Conservation (phyloP, 2,113 vertebrate species). For the Macrotis lagotis region DNA sequence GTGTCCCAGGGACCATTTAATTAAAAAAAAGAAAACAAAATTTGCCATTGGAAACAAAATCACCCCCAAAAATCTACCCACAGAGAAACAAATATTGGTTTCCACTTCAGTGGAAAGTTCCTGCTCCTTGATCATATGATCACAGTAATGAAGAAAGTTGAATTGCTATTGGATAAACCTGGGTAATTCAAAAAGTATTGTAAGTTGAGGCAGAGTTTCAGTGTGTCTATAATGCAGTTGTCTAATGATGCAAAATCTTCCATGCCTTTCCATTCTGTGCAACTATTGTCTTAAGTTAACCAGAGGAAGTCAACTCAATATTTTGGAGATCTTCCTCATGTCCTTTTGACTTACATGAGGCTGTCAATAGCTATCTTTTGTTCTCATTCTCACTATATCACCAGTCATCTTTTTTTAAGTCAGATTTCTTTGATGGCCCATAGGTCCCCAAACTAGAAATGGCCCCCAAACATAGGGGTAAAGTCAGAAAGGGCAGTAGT, state of each 20-base stretch:
- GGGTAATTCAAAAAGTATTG: background rate
- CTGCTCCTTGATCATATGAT: background rate
- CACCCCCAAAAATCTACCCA: background rate
- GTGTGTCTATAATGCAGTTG: background rate
- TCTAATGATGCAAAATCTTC: background rate
- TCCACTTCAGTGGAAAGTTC: background rate
- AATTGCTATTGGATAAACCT: background rate
- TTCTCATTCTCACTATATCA: background rate
- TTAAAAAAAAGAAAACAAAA: slow-evolving; percentile 54
- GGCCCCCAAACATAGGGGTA: background rate
- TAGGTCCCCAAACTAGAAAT: background rate
- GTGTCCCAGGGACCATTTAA: slow-evolving; percentile 16
- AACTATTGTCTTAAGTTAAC: background rate
- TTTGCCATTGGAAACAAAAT: slow-evolving; percentile 42
- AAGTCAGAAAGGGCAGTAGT: background rate
- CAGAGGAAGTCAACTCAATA: background rate
- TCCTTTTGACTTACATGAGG: background rate
- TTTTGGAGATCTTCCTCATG: background rate
- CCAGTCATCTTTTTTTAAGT: background rate
- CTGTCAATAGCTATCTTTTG: background rate
- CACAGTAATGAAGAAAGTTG: background rate
- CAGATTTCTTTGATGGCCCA: background rate
- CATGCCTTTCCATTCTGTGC: background rate
- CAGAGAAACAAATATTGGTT: slow-evolving; percentile 17
- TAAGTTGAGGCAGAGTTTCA: background rate